Evolutionary conservation across 2,888 invertebrate species (phyloP), one percentile per base, ranked within the genome.

Genomic region (Gymnosoma rotundatum): DNA sequence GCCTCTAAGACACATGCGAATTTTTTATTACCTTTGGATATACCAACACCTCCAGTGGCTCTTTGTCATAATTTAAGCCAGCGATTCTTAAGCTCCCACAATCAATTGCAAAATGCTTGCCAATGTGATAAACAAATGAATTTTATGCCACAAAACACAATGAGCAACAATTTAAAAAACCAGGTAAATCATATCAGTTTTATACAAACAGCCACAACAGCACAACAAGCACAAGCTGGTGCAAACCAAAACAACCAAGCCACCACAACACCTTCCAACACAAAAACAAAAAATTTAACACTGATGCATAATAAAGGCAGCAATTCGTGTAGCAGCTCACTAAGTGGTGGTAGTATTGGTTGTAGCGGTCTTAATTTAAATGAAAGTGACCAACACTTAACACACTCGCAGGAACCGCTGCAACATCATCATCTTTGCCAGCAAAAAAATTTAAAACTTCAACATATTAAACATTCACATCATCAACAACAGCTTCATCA

Each of bases 401-500:
- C 76, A 78, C 70, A 72, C 52, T 38, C 36, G 36, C 52, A 18
- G 4, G 61, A 58, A 70, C 67, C 52, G 32, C 81, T 61, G n/a
- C 84, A 78, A 42, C 83, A 84, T 66, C 79, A 83, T 61, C 74
- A 64, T 50, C 48, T 83, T 36, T 80, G 74, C 70, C 83, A 83
- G 58, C 70, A 78, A 66, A 86, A 86, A 25, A 83, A 83, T 18
- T 61, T 58, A 58, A 67, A 73, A 74, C 50, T 60, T 56, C 88
- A 86, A 87, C 76, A 78, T 56, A 78, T 58, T 78, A 32, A 16
- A 18, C 25, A 63, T 50, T 10, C 75, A 86, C 42, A 42, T 12
- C 78, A 73, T 9, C 87, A 85, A 7, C 88, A 83, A 5, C 86
- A 86, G 0, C 88, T 86, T 38, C 85, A 86, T n/a, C 64, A n/a